phyloP scores from a whole-genome alignment of 2,888 invertebrate species.

The Ypsolopha scabrella region DNA sequence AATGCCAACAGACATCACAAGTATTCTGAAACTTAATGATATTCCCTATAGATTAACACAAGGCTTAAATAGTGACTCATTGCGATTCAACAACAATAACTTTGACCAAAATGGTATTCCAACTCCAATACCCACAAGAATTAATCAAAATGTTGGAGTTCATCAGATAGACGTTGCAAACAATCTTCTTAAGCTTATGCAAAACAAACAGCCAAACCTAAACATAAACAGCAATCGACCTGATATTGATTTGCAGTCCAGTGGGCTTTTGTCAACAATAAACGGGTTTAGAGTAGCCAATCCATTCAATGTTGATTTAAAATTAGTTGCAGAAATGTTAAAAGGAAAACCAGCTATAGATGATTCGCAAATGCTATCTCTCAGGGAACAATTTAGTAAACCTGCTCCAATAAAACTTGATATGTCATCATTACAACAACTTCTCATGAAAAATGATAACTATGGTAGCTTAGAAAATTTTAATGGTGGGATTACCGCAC shows the following conservation, averaged over 20 bases:
- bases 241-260: slow-evolving; percentile 36
- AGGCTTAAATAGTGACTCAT: slow-evolving; percentile 29
- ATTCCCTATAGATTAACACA: slow-evolving; percentile 50
- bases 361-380: slow-evolving; percentile 35
- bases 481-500: slow-evolving; percentile 30
- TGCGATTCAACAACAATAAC: slow-evolving; percentile 36
- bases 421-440: slow-evolving; percentile 43
- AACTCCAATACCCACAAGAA: slow-evolving; percentile 38
- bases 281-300: slow-evolving; percentile 65
- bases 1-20: slow-evolving; percentile 30
- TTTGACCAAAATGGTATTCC: slow-evolving; percentile 43
- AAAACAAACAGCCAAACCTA: slow-evolving; percentile 33
- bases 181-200: slow-evolving; percentile 39
- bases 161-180: slow-evolving; percentile 53
- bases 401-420: slow-evolving; percentile 43
- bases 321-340: slow-evolving; percentile 57
- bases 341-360: slow-evolving; percentile 49
- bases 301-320: slow-evolving; percentile 62
- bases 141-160: slow-evolving; percentile 57
- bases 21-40: slow-evolving; percentile 49
- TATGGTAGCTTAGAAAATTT: slow-evolving; percentile 24
- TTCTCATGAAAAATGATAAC: slow-evolving; percentile 47
- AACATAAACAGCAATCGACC: slow-evolving; percentile 29
- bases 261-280: slow-evolving; percentile 43
- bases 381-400: slow-evolving; percentile 42